Evolutionary conservation across 2,113 vertebrate genomes (phyloP).

Genomic region (Oncorhynchus nerka): DNA sequence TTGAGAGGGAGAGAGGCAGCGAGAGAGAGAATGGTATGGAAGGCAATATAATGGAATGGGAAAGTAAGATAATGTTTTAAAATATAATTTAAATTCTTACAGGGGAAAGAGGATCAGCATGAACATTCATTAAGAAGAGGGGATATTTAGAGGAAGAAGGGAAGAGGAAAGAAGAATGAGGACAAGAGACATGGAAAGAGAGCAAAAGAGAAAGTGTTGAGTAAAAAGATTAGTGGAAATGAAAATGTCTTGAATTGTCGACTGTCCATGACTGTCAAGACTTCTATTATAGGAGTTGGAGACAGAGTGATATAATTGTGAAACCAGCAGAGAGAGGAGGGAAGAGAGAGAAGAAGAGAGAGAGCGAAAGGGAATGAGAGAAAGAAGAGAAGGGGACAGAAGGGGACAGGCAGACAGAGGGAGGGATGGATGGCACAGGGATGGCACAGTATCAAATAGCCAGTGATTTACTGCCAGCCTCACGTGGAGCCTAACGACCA

Average conservation of each 20-base stretch:
- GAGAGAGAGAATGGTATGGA: background rate
- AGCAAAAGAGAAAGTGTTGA: too few species aligned
- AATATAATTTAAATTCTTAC: background rate
- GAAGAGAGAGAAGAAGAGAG: too few species aligned
- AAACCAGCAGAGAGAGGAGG: background rate
- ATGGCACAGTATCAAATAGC: background rate
- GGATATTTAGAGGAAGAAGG: too few species aligned
- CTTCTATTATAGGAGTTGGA: too few species aligned
- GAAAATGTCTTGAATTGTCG: too few species aligned
- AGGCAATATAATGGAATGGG: background rate
- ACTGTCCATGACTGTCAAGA: too few species aligned
- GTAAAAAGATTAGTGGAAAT: too few species aligned
- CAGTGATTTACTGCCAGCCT: slow-evolving; percentile 46
- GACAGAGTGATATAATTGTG: too few species aligned
- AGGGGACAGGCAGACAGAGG: background rate
- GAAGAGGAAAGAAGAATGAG: background rate
- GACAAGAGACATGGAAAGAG: too few species aligned
- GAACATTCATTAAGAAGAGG: background rate
- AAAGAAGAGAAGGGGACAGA: background rate
- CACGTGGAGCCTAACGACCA: slow-evolving; percentile 46
- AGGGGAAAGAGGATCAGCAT: background rate
- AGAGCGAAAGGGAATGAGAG: too few species aligned
- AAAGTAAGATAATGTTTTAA: background rate
- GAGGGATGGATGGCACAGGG: background rate
- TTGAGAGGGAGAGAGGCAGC: background rate